Evolutionary conservation across 2,797 vertebrate genomes (phyloP), one percentile per base, ranked within the genome.

Genomic region (Ctenosaura bakeri): DNA sequence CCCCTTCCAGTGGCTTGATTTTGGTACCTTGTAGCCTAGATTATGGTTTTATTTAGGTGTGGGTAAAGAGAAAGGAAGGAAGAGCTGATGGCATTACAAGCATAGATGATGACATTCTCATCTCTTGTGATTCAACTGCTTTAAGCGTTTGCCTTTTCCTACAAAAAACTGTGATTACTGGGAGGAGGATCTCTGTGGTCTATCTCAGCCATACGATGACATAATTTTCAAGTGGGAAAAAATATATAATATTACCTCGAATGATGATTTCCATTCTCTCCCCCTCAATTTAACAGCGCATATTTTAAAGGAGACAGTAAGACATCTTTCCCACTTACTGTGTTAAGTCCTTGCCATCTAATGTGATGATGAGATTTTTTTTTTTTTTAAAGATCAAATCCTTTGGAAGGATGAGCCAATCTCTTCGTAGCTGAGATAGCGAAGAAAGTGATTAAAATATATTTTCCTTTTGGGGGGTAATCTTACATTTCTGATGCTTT

Each of bases 361-460:
- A 83, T 77, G 73, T 89, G 79, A 77, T 64, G 66, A 74, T 83
- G 85, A 83, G 54, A 46, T 46, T 35, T 38, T 35, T 38, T 9
- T 22, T 22, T 56, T n/a, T 76, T 59, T 32, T 26, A n/a, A 16
- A 12, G 32, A 35, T 9, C 12, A 22, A 46, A 52, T 87, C 32
- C 32, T 83, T 76, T 76, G 35, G 56, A 46, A 78, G 6, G 9
- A n/a, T 77, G 42, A 78, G 35, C 2, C 38, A 35, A 90, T 84
- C 73, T 78, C 46, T 4, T 0, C 3, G 82, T 80, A 54, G 86
- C 89, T 91, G 92, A 90, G 91, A 92, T 81, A 90, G 38, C 46
- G 76, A 29, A 92, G 66, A 83, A 93, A 95, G 84, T 69, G 88
- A 92, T 88, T 82, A 89, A 86, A 50, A 91, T 87, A 69, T 8